These are phyloP conservation scores for Haplochromis burtoni DNA, from an alignment of 2,113 vertebrate species.

Conservation along the genomic window DNA sequence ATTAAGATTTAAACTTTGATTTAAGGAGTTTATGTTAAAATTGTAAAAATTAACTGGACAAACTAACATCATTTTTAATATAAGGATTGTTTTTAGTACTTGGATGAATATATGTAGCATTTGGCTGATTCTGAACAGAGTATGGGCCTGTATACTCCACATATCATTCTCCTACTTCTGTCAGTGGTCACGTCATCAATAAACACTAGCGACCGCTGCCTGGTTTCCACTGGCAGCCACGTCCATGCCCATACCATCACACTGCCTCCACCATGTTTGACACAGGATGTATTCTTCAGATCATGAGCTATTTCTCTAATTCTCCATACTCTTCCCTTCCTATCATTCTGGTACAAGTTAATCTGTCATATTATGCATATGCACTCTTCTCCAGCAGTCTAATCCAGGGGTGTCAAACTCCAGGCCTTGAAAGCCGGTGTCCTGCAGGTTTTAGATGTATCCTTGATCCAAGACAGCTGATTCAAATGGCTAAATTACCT, in stretches of 20 bases:
- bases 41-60: not conserved
- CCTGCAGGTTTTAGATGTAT: not conserved
- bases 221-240: not conserved
- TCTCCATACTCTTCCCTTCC: rapidly evolving
- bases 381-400: not conserved
- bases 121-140: not conserved
- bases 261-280: not conserved
- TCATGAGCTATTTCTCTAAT: not conserved
- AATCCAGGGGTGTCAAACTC: not conserved
- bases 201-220: rapidly evolving
- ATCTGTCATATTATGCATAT: not conserved
- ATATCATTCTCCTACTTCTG: not conserved
- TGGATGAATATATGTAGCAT: not conserved
- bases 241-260: not conserved
- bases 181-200: rapidly evolving
- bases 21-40: not conserved
- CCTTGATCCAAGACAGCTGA: not conserved
- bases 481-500: not conserved
- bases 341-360: not conserved
- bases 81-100: not conserved
- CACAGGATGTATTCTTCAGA: not conserved
- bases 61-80: not conserved
- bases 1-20: not conserved
- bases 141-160: not conserved
- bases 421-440: not conserved